A percentile compares a stretch with the other conserved stretches of the same genome.
Evolutionary conservation across 1,140 invertebrate genomes (phyloP).

Genomic region (Cheumatopsyche charites): DNA sequence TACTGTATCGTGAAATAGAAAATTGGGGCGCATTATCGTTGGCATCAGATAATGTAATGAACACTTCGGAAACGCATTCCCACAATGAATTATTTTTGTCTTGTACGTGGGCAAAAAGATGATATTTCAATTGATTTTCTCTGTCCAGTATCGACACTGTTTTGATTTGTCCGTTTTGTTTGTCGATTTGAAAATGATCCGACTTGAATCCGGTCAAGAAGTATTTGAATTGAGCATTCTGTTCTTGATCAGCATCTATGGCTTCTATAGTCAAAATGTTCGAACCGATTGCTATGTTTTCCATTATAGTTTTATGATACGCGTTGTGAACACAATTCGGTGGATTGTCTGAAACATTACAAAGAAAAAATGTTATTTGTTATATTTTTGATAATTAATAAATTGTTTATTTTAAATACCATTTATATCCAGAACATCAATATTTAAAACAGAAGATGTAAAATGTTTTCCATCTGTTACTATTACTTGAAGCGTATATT

Average conservation of each 20-base stretch:
- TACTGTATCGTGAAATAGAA: slow-evolving; percentile 73
- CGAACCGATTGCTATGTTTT: slow-evolving; percentile 74
- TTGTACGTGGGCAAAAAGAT: slow-evolving; percentile 75
- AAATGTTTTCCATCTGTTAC: slow-evolving; percentile 81
- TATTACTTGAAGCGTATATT: slow-evolving; percentile 72
- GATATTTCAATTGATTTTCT: slow-evolving; percentile 70
- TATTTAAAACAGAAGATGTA: slow-evolving; percentile 67
- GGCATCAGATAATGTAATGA: slow-evolving; percentile 75
- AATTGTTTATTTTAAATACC: slow-evolving; percentile 51
- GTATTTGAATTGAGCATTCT: slow-evolving; percentile 74
- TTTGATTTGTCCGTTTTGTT: slow-evolving; percentile 70
- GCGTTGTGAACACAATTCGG: slow-evolving; percentile 75
- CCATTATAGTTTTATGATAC: slow-evolving; percentile 71
- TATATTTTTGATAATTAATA: not conserved
- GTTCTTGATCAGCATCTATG: slow-evolving; percentile 76
- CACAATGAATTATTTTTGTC: slow-evolving; percentile 74
- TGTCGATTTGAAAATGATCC: slow-evolving; percentile 77
- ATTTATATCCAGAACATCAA: slow-evolving; percentile 81
- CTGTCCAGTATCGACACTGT: slow-evolving; percentile 74
- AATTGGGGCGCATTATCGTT: slow-evolving; percentile 85
- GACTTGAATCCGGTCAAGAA: slow-evolving; percentile 74
- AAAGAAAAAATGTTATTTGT: slow-evolving; percentile 7
- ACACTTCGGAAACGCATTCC: slow-evolving; percentile 78
- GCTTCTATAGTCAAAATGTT: slow-evolving; percentile 74
- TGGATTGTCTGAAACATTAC: slow-evolving; percentile 64